A percentile compares a stretch with the other conserved stretches of the same genome.
Evolutionary conservation across 1,140 invertebrate genomes (phyloP).

Genomic region (Aphis craccivora): DNA sequence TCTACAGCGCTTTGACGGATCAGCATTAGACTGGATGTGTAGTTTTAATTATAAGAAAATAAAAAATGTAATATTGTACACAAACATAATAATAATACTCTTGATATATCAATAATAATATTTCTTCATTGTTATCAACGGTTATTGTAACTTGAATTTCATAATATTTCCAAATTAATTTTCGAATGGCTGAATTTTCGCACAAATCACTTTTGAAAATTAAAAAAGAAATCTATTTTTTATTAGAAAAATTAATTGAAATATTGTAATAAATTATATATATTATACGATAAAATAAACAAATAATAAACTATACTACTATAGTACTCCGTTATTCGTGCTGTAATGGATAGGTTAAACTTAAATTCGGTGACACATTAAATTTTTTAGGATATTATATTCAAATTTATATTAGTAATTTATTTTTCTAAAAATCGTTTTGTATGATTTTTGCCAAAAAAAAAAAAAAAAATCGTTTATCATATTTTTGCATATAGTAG

Average conservation of each 20-base stretch:
- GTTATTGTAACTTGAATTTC: background rate
- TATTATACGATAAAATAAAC: background rate
- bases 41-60: background rate
- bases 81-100: background rate
- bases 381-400: background rate
- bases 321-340: no score
- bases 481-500: no score
- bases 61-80: background rate
- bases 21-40: background rate
- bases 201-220: background rate
- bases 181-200: background rate
- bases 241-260: background rate
- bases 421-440: no score
- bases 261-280: background rate
- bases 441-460: background rate
- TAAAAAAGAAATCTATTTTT: background rate
- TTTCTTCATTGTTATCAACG: background rate
- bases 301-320: no score
- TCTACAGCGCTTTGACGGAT: no score
- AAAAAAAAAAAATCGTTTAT: background rate
- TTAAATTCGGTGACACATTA: background rate
- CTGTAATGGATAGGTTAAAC: no score
- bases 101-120: background rate
- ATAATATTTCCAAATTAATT: background rate
- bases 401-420: no score